These are phyloP conservation scores for Drosophila gunungcola DNA, from an alignment of 1,140 invertebrate species.

Conservation along the genomic window DNA sequence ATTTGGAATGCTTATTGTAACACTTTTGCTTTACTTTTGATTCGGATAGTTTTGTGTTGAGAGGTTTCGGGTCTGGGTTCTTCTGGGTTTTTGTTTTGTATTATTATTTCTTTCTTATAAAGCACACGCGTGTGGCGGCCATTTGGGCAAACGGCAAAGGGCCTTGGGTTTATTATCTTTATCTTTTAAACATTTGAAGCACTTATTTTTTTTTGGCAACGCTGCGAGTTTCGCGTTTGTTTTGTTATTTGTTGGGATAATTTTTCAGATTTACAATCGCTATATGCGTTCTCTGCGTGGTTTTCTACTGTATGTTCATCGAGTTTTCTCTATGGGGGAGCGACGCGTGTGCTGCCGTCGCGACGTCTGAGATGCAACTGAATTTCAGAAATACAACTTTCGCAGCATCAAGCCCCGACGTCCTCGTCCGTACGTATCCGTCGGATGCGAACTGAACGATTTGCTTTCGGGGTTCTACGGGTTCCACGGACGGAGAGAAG, in stretches of 20 bases:
- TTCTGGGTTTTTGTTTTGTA: constrained; percentile 1
- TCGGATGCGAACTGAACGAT: constrained; percentile 15
- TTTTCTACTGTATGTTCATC: constrained; percentile 38
- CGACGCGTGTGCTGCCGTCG: constrained; percentile 84
- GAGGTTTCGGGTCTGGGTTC: constrained; percentile 8
- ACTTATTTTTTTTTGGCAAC: constrained; percentile 14
- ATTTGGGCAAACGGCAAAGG: constrained; percentile 29
- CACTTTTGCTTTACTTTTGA: constrained; percentile 21
- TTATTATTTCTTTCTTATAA: constrained; percentile 19
- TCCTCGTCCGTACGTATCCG: constrained; percentile 31
- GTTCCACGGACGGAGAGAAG: constrained; percentile 10
- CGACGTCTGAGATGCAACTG: constrained; percentile 82
- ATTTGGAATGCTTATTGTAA: constrained; percentile 83
- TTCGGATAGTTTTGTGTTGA: constrained; percentile 15
- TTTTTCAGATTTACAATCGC: constrained; percentile 24
- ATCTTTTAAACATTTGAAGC: constrained; percentile 16
- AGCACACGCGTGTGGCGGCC: constrained; percentile 64
- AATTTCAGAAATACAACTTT: constrained; percentile 45
- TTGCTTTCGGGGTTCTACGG: constrained; percentile 7
- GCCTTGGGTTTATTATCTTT: constrained; percentile 14
- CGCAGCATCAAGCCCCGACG: constrained; percentile 36
- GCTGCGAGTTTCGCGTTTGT: constrained; percentile 42
- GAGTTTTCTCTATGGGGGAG: constrained; percentile 64
- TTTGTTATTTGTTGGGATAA: constrained; percentile 4
- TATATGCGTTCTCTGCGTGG: constrained; percentile 59